Evolutionary conservation across 2,888 invertebrate genomes (phyloP).

Genomic region (Drosophila picticornis): DNA sequence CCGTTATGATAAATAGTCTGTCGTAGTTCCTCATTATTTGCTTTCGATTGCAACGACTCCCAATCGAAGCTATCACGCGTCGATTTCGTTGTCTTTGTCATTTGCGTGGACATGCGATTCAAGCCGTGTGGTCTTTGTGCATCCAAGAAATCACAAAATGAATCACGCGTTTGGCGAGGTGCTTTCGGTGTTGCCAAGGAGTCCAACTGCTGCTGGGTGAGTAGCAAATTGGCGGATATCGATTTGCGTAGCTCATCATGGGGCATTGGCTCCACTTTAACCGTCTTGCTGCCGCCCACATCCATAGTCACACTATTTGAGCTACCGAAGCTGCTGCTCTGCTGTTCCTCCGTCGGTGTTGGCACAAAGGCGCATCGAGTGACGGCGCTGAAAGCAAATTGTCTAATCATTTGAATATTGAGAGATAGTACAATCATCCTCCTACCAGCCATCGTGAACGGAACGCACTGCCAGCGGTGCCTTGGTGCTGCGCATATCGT

Average conservation of each 20-base stretch:
- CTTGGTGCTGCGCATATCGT: slow-evolving; percentile 83
- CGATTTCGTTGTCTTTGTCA: slow-evolving; percentile 34
- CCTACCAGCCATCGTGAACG: slow-evolving; percentile 74
- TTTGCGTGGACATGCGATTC: slow-evolving; percentile 76
- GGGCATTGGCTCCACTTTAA: slow-evolving; percentile 34
- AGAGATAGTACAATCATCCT: neutral
- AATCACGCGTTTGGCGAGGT: slow-evolving; percentile 73
- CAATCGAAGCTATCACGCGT: slow-evolving; percentile 84
- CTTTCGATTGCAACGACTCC: slow-evolving; percentile 74
- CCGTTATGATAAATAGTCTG: slow-evolving; percentile 41
- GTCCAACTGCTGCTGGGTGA: slow-evolving; percentile 40
- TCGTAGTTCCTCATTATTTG: slow-evolving; percentile 35
- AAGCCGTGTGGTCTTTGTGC: slow-evolving; percentile 59
- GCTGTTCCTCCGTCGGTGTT: slow-evolving; percentile 56
- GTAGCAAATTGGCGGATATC: slow-evolving; percentile 48
- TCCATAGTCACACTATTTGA: slow-evolving; percentile 52
- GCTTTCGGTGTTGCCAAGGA: slow-evolving; percentile 33
- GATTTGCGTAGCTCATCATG: slow-evolving; percentile 71
- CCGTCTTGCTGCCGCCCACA: slow-evolving; percentile 6
- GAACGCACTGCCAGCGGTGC: slow-evolving; percentile 69
- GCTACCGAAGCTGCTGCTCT: slow-evolving; percentile 65
- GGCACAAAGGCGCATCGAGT: slow-evolving; percentile 83
- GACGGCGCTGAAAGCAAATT: slow-evolving; percentile 55
- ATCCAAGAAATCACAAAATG: slow-evolving; percentile 84
- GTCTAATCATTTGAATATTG: neutral